Evolutionary conservation across 37 sponge, comb jelly and placozoan species (phyloP), one percentile per base, ranked within the genome.

Genomic region (Aplysina aerophoba): DNA sequence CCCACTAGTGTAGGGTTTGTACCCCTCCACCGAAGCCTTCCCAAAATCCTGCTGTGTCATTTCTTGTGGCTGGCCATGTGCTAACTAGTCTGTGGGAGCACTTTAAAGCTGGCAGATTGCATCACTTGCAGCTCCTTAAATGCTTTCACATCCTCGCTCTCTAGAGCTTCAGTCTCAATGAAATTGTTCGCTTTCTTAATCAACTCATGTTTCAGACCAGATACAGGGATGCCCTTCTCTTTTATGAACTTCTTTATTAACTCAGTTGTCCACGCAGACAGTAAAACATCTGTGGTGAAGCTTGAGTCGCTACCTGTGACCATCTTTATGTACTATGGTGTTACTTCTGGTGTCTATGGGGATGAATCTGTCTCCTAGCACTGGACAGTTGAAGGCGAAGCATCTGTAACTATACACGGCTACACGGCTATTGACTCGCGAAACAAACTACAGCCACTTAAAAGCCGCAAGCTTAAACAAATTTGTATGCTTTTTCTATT

Each of bases 131-230:
- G 57, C 55, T 67, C 55, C 16, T 84, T 44, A 36, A 84, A 84
- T 36, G 72, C 35, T 37, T 22, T 37, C 31, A 59, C 84, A 21
- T 34, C 84, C 68, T 84, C 84, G 5, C 50, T n/a, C 50, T 84
- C 84, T 8, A 84, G 57, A 8, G 17, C 55, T 71, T 84, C 56
- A 19, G 84, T 84, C 37, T 84, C 72, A 28, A 84, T 54, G 68
- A 69, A 71, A 67, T 84, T 73, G 27, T 5, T 28, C 25, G 41
- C 84, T 71, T 53, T 39, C 17, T 25, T 34, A 27, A 84, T 27
- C 0, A 84, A 56, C 56, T 84, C 84, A 12, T 35, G 19, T 71
- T 84, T 84, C 27, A 16, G 22, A 33, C 84, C 84, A 40, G 54
- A 35, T 31, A 84, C 24, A 8, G 72, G 84, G 16, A 84, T 15